phyloP scores from a whole-genome alignment of 2,888 invertebrate genomes.

The Ctenicera cuprea region DNA sequence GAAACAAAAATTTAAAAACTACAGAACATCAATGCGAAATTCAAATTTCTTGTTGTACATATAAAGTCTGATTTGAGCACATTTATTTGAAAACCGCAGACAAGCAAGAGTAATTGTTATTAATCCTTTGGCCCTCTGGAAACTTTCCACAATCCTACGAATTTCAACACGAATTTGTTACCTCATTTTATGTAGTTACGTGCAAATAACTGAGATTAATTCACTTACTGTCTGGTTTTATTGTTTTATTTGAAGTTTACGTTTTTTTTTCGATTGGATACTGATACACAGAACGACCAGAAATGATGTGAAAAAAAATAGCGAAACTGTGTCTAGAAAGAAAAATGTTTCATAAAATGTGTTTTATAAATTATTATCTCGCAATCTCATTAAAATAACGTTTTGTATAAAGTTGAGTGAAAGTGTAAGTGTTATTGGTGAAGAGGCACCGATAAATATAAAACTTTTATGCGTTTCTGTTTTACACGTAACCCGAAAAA shows the following conservation, averaged over 20 bases:
- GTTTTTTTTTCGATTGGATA: no score
- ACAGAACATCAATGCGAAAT: no score
- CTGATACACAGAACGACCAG: no score
- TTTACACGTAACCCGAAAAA: slow-evolving; percentile 45
- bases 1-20: no score
- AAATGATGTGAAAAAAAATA: no score
- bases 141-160: slow-evolving; percentile 20
- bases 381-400: slow-evolving; percentile 4
- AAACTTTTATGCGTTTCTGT: slow-evolving; percentile 38
- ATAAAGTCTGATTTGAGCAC: neutral
- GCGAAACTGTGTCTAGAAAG: no score
- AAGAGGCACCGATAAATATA: slow-evolving; percentile 33
- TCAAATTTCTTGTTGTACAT: no score
- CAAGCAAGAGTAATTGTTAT: slow-evolving; percentile 23
- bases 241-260: no score
- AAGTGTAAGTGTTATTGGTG: slow-evolving; percentile 10
- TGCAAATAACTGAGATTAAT: no score
- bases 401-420: slow-evolving; percentile 11
- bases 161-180: slow-evolving; percentile 12
- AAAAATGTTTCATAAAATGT: no score
- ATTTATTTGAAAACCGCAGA: slow-evolving; percentile 21
- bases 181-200: slow-evolving; percentile 3
- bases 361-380: neutral
- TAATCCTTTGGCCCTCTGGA: slow-evolving; percentile 17
- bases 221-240: no score